Base-by-base conservation (phyloP, 2,797 vertebrate genomes). In the Tangara arthus region DNA sequence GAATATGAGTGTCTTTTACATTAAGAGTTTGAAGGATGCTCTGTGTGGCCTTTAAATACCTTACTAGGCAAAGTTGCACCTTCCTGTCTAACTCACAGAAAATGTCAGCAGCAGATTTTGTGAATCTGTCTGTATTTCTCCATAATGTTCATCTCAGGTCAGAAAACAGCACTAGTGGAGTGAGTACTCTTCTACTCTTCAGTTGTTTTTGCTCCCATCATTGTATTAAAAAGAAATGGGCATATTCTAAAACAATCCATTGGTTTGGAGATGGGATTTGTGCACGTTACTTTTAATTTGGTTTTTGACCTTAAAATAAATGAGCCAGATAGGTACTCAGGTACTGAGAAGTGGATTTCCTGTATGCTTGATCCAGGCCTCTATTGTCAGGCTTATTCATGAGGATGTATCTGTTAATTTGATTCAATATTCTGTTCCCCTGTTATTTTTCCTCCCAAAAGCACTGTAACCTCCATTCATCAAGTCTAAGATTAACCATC, bases 371-470 rank as follows among this genome's bases (percentile, higher is more conserved):
- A 76, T 88, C 66, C 89, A 79, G 76, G 21, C 16, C 46, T 96
- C 22, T 86, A 27, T 50, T 60, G 24, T 63, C 85, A 59, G 47
- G 39, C 37, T 87, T 94, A 90, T 88, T 94, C 86, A 91, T 64
- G 87, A 82, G 35, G 35, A 42, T 71, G 20, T 85, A 87, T 87
- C 73, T 85, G 42, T 91, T 96, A 64, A n/a, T 59, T 94, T 92
- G 77, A 71, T 87, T 95, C 63, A 83, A 39, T 70, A 85, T 75
- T 66, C 59, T 73, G 52, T 63, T 82, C 49, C 86, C 42, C 69
- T 93, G 30, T 90, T 89, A 66, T 80, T 95, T 96, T 95, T 89
- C 56, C 19, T 91, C 61, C 37, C 77, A 70, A 96, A 94, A 79
- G 60, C 89, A 92, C 30, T 79, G 56, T 57, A 79, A 70, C 79